These are phyloP conservation scores for Homalodisca vitripennis DNA, from an alignment of 1,140 invertebrate species.

Conservation along the genomic window DNA sequence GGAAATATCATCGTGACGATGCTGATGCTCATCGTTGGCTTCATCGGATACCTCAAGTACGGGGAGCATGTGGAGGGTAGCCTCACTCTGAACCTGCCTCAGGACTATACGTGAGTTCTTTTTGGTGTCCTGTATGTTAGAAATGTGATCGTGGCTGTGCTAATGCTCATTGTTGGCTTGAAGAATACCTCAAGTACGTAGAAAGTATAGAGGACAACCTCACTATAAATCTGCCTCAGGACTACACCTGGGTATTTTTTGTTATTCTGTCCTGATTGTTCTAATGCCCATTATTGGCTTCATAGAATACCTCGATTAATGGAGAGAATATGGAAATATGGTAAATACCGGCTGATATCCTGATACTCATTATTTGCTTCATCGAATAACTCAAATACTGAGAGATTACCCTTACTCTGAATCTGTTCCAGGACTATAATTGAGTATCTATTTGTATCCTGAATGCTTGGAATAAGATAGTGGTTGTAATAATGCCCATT, in stretches of 20 bases:
- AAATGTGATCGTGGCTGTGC: conserved; percentile 79
- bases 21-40: conserved; percentile 86
- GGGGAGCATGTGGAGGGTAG: conserved; percentile 63
- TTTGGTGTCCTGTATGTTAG: no score
- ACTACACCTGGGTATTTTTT: no score
- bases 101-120: conserved; percentile 59
- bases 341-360: no score
- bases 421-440: no score
- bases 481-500: conserved; percentile 81
- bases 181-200: conserved; percentile 74
- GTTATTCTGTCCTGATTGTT: conserved; percentile 77
- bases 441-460: no score
- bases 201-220: conserved; percentile 64
- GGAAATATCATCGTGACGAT: conserved; percentile 82
- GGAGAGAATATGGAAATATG: conserved; percentile 60
- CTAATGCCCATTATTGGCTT: conserved; percentile 88
- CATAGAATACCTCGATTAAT: conserved; percentile 72
- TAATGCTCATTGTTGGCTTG: conserved; percentile 87
- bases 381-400: no score
- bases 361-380: no score
- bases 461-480: conserved; percentile 82
- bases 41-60: conserved; percentile 82
- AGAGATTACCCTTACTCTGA: no score
- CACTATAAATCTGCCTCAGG: conserved; percentile 68
- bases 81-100: conserved; percentile 72